Base-by-base conservation (phyloP, 1,140 invertebrate species). In the Drosophila nigrodunni region DNA sequence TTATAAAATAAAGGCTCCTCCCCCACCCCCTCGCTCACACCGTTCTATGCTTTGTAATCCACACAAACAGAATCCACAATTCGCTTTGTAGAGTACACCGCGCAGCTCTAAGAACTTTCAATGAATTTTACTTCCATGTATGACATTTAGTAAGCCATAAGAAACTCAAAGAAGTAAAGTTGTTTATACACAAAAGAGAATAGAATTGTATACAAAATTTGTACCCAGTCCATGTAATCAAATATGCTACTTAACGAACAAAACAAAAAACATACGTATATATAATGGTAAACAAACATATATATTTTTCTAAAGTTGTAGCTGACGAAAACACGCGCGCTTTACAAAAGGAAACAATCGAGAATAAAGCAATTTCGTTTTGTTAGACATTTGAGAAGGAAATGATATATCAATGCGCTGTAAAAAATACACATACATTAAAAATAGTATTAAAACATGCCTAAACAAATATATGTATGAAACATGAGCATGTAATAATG, bases 171-270 rank as follows among this genome's bases (percentile, higher is more conserved):
- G 9, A n/a, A 49, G 9, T 10, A 64, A 74, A 74, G 57, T 82
- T 82, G 75, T 78, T 82, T 52, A 74, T 52, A 73, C 21, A 58
- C 60, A 67, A 35, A 50, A 30, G 43, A 35, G 21, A 66, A 77
- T 59, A 77, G 35, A 88, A 88, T 83, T 88, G 85, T 88, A 89
- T 89, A 89, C 83, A 88, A 74, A 77, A 83, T 89, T 88, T 87
- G 73, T 87, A 87, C 85, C 85, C 85, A 89, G 85, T 89, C 85
- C 85, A 89, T 89, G 75, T 89, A 89, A 89, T 89, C 80, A 67
- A 70, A 75, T 72, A 80, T 83, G 77, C 83, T 88, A 83, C 72
- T 82, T 30, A 30, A 30, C 3, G 6, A 30, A 88, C 65, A 30
- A 30, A 30, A 88, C 61, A 89, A 77, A 50, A 49, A 58, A 70